These are phyloP conservation scores for Amphiprion ocellaris DNA, from an alignment of 2,113 vertebrate genomes.

Conservation along the genomic window DNA sequence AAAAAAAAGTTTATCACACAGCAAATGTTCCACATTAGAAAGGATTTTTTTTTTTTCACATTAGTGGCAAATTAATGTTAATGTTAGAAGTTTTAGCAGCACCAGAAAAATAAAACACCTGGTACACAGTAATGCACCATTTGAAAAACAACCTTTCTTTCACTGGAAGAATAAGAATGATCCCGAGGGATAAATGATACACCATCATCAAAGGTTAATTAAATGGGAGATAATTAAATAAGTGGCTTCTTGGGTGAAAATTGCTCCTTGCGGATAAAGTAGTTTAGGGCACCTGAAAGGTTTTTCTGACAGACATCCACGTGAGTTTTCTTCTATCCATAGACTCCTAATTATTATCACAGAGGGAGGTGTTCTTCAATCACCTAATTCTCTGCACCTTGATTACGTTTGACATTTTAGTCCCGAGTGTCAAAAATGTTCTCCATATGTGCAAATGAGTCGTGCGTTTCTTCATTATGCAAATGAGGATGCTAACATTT, in stretches of 20 bases:
- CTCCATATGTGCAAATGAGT: slow-evolving; percentile 61
- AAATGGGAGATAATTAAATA: slow-evolving; percentile 65
- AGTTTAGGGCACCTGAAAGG: slow-evolving; percentile 49
- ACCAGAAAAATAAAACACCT: slow-evolving; percentile 7
- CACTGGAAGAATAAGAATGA: slow-evolving; percentile 27
- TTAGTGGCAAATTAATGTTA: background rate
- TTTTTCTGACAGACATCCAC: slow-evolving; percentile 45
- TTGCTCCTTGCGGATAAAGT: slow-evolving; percentile 46
- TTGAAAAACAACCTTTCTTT: background rate
- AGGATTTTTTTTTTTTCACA: slow-evolving; percentile 29
- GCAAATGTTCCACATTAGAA: slow-evolving; percentile 3
- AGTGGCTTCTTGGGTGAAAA: slow-evolving; percentile 62
- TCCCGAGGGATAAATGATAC: slow-evolving; percentile 41
- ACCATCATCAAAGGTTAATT: slow-evolving; percentile 65
- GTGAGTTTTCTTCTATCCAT: slow-evolving; percentile 33
- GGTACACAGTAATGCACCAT: background rate
- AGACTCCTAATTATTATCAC: slow-evolving; percentile 74
- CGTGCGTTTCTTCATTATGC: slow-evolving; percentile 60
- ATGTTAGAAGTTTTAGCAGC: slow-evolving; percentile 2
- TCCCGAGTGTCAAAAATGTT: slow-evolving; percentile 49
- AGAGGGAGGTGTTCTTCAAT: slow-evolving; percentile 73
- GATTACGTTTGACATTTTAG: slow-evolving; percentile 79
- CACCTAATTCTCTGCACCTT: slow-evolving; percentile 61
- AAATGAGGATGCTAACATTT: slow-evolving; percentile 51
- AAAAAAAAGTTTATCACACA: slow-evolving; percentile 24